Evolutionary conservation across 2,888 invertebrate species (phyloP).

Genomic region (Hirtodrosophila cameraria): DNA sequence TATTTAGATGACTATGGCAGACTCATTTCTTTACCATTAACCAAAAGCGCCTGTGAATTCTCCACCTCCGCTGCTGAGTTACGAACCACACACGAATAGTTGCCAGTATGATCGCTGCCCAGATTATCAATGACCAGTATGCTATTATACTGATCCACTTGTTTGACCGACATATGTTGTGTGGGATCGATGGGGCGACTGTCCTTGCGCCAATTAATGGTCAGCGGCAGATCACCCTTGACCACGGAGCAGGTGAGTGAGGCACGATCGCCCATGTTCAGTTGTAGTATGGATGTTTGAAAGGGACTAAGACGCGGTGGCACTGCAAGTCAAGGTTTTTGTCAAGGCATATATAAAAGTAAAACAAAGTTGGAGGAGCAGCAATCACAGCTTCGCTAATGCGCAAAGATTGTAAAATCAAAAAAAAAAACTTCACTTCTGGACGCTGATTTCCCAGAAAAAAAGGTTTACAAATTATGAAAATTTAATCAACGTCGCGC

Average conservation of each 20-base stretch:
- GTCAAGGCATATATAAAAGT: conserved; percentile 38
- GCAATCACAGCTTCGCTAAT: conserved; percentile 16
- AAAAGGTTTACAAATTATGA: conserved; percentile 67
- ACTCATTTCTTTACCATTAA: conserved; percentile 88
- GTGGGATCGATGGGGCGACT: conserved; percentile 87
- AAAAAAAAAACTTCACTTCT: conserved; percentile 1
- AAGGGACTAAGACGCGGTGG: conserved; percentile 92
- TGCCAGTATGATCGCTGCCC: conserved; percentile 90
- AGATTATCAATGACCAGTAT: conserved; percentile 91
- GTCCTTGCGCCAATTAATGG: conserved; percentile 91
- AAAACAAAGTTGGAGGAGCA: conserved; percentile 15
- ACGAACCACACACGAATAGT: conserved; percentile 90
- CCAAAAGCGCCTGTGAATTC: conserved; percentile 89
- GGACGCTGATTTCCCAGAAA: conserved; percentile 11
- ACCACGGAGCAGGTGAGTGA: conserved; percentile 90
- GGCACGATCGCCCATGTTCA: conserved; percentile 90
- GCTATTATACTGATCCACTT: conserved; percentile 91
- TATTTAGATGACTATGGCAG: conserved; percentile 1
- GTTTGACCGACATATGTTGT: conserved; percentile 88
- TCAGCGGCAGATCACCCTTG: conserved; percentile 90
- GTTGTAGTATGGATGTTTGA: conserved; percentile 87
- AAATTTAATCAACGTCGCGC: conserved; percentile 72
- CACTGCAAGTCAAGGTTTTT: conserved; percentile 85
- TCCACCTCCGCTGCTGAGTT: conserved; percentile 90
- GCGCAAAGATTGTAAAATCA: conserved; percentile 16